These are phyloP conservation scores for Mustela nigripes DNA, from an alignment of 2,113 vertebrate genomes.

Conservation along the genomic window DNA sequence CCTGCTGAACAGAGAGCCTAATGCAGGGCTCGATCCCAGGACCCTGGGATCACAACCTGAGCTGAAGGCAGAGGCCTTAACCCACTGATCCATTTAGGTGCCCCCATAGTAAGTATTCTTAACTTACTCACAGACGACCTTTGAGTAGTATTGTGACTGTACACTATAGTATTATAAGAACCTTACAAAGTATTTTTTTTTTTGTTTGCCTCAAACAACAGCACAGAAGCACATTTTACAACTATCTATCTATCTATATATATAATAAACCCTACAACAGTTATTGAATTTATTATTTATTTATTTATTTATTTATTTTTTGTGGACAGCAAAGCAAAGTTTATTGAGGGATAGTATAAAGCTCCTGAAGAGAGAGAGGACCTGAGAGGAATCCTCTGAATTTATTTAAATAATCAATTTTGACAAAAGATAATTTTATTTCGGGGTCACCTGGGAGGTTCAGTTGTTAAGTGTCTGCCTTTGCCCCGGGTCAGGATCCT, in stretches of 20 bases:
- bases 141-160: neutral
- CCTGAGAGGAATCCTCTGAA: too few relatives aligned
- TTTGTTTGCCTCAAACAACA: neutral
- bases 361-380: too few relatives aligned
- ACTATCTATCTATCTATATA: neutral
- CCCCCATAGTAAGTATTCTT: neutral
- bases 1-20: too few relatives aligned
- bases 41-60: too few relatives aligned
- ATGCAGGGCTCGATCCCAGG: too few relatives aligned
- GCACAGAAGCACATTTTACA: neutral
- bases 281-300: neutral
- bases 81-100: too few relatives aligned
- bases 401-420: too few relatives aligned
- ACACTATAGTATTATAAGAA: neutral
- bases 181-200: neutral
- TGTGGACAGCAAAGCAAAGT: too few relatives aligned
- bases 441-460: too few relatives aligned
- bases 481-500: rapidly evolving
- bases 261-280: neutral
- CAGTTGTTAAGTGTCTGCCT: too few relatives aligned
- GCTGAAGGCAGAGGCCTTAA: too few relatives aligned
- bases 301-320: neutral
- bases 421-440: neutral
- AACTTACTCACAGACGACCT: neutral
- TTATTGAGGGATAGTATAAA: too few relatives aligned